Evolutionary conservation across 2,797 vertebrate genomes (phyloP).

Genomic region (Pteronotus mesoamericanus): DNA sequence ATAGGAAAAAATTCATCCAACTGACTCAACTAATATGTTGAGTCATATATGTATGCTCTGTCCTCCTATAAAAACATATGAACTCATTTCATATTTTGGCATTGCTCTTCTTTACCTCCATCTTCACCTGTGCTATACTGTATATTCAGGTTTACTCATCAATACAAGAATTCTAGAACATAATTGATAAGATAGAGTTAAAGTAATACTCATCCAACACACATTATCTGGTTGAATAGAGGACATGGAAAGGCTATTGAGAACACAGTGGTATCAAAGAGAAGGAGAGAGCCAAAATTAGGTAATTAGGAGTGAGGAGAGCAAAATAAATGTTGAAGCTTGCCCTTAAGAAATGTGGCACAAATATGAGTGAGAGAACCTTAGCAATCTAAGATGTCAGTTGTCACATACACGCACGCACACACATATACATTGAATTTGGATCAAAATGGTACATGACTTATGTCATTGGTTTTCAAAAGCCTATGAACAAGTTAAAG

Average conservation of each 20-base stretch:
- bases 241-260: background rate
- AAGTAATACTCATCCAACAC: background rate
- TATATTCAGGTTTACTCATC: slow-evolving; percentile 31
- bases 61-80: background rate
- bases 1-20: background rate
- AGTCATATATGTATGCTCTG: background rate
- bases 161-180: slow-evolving; percentile 18
- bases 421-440: background rate
- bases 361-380: background rate
- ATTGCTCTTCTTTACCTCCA: background rate
- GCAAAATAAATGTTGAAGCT: background rate
- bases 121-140: background rate
- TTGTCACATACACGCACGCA: background rate
- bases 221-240: background rate
- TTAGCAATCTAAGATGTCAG: background rate
- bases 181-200: background rate
- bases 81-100: background rate
- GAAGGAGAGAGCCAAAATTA: background rate
- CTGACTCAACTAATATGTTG: background rate
- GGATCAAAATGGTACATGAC: background rate
- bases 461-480: background rate
- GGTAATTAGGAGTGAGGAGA: background rate
- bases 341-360: background rate
- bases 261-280: background rate
- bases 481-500: background rate